These are phyloP conservation scores for Eurystomus gularis DNA, from an alignment of 2,113 vertebrate genomes.

Conservation along the genomic window DNA sequence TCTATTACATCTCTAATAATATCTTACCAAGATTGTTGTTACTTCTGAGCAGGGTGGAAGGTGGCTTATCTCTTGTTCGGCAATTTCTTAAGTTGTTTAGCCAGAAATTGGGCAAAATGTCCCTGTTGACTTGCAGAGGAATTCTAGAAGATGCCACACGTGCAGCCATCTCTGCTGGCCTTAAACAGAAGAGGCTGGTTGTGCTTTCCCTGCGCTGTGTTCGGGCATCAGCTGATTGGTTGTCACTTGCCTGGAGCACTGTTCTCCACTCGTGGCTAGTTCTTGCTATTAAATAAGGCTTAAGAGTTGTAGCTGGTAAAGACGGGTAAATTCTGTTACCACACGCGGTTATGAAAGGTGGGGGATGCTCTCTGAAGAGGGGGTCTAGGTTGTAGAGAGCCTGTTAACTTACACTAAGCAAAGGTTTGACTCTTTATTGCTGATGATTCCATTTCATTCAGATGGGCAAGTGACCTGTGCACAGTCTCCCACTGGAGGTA, in stretches of 20 bases:
- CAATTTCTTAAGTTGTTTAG: background rate
- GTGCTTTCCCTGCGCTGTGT: background rate
- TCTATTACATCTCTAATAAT: background rate
- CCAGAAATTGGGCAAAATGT: background rate
- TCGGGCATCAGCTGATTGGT: background rate
- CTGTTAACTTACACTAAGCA: background rate
- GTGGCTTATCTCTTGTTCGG: background rate
- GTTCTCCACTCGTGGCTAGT: background rate
- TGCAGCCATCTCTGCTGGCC: background rate
- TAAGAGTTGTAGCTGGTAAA: background rate
- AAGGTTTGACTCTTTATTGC: background rate
- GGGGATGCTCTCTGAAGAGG: background rate
- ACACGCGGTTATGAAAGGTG: background rate
- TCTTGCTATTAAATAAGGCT: background rate
- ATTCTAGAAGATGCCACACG: background rate
- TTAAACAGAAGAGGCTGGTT: background rate
- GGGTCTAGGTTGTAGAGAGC: background rate
- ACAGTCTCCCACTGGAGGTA: background rate
- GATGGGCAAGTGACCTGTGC: background rate
- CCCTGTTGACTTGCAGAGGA: fast-evolving
- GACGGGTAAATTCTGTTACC: background rate
- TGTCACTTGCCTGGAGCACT: background rate
- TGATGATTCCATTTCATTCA: background rate
- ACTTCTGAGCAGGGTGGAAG: background rate
- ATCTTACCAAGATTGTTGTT: background rate